Conservation (phyloP, 2,888 invertebrate species). For the Phrixothrix hirtus region DNA sequence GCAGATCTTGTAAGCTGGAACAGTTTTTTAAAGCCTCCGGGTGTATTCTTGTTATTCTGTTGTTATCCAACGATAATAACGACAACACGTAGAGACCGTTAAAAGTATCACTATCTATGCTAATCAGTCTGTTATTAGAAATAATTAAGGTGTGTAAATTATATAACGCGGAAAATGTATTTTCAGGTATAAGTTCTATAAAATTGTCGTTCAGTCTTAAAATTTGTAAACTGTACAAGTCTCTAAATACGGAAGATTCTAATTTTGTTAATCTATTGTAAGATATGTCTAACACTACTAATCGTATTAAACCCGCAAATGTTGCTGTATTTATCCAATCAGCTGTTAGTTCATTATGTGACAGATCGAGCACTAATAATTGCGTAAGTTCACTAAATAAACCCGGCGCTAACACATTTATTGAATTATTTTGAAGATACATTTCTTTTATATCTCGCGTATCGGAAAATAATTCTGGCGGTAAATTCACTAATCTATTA, state of each 20-base stretch:
- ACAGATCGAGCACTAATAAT: constrained; percentile 75
- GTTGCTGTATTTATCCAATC: constrained; percentile 84
- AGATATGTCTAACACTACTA: constrained; percentile 77
- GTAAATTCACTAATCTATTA: constrained; percentile 78
- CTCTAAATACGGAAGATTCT: constrained; percentile 76
- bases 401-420: constrained; percentile 79
- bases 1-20: constrained; percentile 78
- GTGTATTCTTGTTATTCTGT: constrained; percentile 74
- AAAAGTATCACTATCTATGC: constrained; percentile 75
- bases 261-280: constrained; percentile 75
- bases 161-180: constrained; percentile 74
- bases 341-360: constrained; percentile 77
- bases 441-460: constrained; percentile 78
- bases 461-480: constrained; percentile 80
- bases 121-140: constrained; percentile 77
- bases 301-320: constrained; percentile 74
- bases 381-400: constrained; percentile 76
- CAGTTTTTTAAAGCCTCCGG: constrained; percentile 77
- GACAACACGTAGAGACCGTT: constrained; percentile 76
- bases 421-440: constrained; percentile 80
- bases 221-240: constrained; percentile 78
- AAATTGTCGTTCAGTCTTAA: constrained; percentile 79
- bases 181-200: constrained; percentile 75
- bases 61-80: constrained; percentile 78
- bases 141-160: constrained; percentile 81